Evolutionary conservation across 2,113 vertebrate genomes (phyloP).

Genomic region (Microtus richardsoni): DNA sequence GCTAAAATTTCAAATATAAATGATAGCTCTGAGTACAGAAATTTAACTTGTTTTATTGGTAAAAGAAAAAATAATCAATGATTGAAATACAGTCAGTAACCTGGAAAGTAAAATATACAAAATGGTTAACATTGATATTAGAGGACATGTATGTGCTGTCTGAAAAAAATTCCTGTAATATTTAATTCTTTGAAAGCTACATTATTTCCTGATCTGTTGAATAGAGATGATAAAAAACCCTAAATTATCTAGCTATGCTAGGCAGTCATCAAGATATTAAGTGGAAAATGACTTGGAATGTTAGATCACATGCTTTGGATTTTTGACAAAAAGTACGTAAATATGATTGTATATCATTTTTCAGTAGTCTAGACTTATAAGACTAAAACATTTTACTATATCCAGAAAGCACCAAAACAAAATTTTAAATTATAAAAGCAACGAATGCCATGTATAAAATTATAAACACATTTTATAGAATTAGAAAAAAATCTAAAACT

Average conservation of each 20-base stretch:
- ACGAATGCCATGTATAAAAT: background rate
- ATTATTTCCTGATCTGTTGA: background rate
- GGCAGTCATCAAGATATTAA: background rate
- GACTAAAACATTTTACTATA: background rate
- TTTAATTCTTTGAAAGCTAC: background rate
- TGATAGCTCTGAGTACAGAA: conserved; percentile 52
- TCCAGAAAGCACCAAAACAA: background rate
- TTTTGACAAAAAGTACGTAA: background rate
- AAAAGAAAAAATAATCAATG: conserved; percentile 10
- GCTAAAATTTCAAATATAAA: conserved; percentile 69
- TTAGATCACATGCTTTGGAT: background rate
- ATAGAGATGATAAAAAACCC: background rate
- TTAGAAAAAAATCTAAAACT: background rate
- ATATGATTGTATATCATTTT: background rate
- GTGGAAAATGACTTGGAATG: background rate
- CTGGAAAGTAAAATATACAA: background rate
- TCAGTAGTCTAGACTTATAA: background rate
- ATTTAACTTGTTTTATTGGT: conserved; percentile 33
- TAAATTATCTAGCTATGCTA: background rate
- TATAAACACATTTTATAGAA: background rate
- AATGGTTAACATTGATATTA: background rate
- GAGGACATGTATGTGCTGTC: background rate
- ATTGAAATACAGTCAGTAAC: conserved; percentile 3
- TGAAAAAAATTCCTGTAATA: background rate
- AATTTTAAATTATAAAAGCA: conserved; percentile 16